These are phyloP conservation scores for Therioaphis trifolii DNA, from an alignment of 2,888 invertebrate genomes.

Conservation along the genomic window DNA sequence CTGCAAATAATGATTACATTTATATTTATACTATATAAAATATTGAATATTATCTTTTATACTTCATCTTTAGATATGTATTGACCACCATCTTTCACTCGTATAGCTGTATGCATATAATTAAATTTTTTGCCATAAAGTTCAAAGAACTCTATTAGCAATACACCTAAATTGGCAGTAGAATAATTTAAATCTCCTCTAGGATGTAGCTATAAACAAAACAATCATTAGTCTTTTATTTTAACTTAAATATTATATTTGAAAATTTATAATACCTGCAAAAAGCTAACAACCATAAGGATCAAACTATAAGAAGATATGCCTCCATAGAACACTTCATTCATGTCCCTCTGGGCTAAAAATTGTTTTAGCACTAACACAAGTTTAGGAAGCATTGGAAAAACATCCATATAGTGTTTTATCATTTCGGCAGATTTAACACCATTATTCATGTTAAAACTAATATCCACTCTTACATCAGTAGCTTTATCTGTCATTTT, in stretches of 20 bases:
- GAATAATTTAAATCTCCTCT: conserved; percentile 77
- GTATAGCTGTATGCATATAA: conserved; percentile 92
- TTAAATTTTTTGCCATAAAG: conserved; percentile 96
- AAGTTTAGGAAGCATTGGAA: conserved; percentile 90
- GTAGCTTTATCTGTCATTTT: conserved; percentile 90
- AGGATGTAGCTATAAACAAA: conserved; percentile 80
- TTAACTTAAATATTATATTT: not conserved
- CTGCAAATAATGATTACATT: conserved; percentile 66
- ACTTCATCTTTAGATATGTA: conserved; percentile 93
- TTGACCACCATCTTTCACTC: conserved; percentile 91
- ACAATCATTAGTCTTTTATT: conserved; percentile 33
- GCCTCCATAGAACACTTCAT: conserved; percentile 99
- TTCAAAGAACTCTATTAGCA: conserved; percentile 97
- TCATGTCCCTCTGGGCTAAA: conserved; percentile 95
- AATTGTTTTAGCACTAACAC: conserved; percentile 99
- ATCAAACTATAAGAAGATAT: conserved; percentile 99
- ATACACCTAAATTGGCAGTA: conserved; percentile 86
- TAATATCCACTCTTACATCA: conserved; percentile 96
- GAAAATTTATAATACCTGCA: conserved; percentile 73
- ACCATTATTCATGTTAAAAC: conserved; percentile 98
- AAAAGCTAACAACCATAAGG: conserved; percentile 97
- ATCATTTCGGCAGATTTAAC: conserved; percentile 96
- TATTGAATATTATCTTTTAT: conserved; percentile 39
- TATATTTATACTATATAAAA: not conserved
- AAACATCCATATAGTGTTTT: conserved; percentile 87